Evolutionary conservation across 2,113 vertebrate genomes (phyloP).

Genomic region (Elephantulus edwardii): DNA sequence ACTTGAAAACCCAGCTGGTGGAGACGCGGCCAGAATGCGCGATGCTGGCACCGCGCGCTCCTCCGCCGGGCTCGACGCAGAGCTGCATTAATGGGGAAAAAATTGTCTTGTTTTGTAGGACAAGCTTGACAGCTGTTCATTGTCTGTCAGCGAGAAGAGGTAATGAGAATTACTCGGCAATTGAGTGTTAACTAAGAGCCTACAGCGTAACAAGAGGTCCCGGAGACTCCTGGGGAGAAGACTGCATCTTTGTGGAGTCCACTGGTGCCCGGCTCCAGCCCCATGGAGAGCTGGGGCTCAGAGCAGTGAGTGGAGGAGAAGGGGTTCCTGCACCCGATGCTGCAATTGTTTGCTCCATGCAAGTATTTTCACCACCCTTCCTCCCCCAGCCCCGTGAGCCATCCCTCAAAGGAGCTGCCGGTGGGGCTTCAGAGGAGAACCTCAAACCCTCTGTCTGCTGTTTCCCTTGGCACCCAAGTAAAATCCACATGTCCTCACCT

Average conservation of each 20-base stretch:
- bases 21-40: background rate
- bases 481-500: background rate
- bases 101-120: conserved; percentile 46
- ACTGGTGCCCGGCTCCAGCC: background rate
- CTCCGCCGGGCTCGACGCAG: background rate
- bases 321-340: fast-evolving
- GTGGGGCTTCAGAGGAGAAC: background rate
- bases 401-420: background rate
- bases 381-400: no score
- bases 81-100: background rate
- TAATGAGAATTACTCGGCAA: conserved; percentile 33
- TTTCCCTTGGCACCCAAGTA: background rate
- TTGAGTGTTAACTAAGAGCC: conserved; percentile 19
- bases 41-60: fast-evolving
- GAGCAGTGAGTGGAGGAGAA: background rate
- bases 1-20: background rate
- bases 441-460: background rate
- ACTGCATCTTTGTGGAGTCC: background rate
- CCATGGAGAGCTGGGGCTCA: background rate
- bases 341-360: background rate
- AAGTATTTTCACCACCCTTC: background rate
- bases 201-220: background rate
- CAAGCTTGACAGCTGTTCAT: conserved; percentile 58
- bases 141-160: background rate
- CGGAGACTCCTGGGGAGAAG: background rate